Evolutionary conservation across 2,113 vertebrate genomes (phyloP), one percentile per base, ranked within the genome.

Genomic region (Microcebus murinus): DNA sequence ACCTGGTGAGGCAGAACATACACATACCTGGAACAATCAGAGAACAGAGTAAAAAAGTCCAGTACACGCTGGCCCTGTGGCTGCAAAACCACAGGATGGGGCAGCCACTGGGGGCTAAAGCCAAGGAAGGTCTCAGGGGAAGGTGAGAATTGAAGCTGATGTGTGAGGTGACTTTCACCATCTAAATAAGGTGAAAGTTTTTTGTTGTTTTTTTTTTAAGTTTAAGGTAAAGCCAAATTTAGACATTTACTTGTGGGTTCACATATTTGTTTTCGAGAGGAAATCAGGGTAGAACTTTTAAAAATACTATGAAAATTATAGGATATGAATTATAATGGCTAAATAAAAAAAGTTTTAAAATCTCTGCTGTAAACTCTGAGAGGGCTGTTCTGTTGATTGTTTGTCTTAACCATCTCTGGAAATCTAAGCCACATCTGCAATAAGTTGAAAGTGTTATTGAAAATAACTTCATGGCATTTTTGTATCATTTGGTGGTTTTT

Each of bases 271-370:
- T 92, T 96, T 88, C 82, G 81, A 94, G 77, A 93, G 14, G 73
- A 55, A 39, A 88, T 95, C 31, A 57, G 55, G 89, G 70, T 74
- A 63, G 48, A 73, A 67, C 34, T 95, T 90, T 96, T 81, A 71
- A 96, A 96, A 95, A 94, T 96, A 96, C 20, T 76, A 39, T 34
- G 27, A 48, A 95, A 92, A 92, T 94, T 87, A 95, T 42, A 96
- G 95, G 84, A 85, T 96, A 85, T 90, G 39, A 88, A 50, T 74
- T 92, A 90, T 55, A 57, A 50, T 91, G 82, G 27, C 61, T 50
- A 95, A 91, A 87, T 73, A 34, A 71, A 55, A 34, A 88, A 55
- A 73, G 15, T 45, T 68, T 92, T 71, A 21, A 80, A 97, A 86
- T 93, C 31, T 84, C 23, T 90, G 9, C 55, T 70, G 14, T 77